phyloP scores from a whole-genome alignment of 1,140 invertebrate species.

The Drosophila cardini region DNA sequence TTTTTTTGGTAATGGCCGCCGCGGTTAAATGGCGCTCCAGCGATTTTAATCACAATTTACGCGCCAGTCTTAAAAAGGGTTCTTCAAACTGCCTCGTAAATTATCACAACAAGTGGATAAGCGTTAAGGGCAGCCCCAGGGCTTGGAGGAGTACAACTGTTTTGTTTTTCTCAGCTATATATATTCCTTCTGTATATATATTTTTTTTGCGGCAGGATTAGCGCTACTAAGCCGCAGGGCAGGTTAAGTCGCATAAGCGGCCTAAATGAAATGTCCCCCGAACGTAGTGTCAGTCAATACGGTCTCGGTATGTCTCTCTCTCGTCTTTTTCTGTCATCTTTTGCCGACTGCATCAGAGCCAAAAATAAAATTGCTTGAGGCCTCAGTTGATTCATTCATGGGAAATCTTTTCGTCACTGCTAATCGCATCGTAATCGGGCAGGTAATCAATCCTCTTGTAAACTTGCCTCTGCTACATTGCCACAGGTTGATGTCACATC shows the following conservation, averaged over 20 bases:
- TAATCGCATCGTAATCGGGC: slow-evolving; percentile 77
- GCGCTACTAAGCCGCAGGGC: slow-evolving; percentile 34
- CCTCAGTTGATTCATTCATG: slow-evolving; percentile 61
- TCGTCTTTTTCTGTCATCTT: slow-evolving; percentile 36
- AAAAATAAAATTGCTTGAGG: not conserved
- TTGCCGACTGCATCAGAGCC: slow-evolving; percentile 14
- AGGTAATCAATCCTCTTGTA: slow-evolving; percentile 71
- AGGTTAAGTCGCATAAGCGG: slow-evolving; percentile 48
- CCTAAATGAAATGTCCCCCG: slow-evolving; percentile 36
- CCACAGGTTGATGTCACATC: slow-evolving; percentile 63
- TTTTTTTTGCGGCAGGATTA: slow-evolving; percentile 67
- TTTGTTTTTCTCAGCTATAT: slow-evolving; percentile 32
- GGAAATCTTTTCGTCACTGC: slow-evolving; percentile 58
- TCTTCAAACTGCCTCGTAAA: slow-evolving; percentile 54
- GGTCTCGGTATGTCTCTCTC: not conserved
- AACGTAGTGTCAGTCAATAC: not conserved
- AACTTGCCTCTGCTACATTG: slow-evolving; percentile 61
- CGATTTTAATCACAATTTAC: slow-evolving; percentile 83
- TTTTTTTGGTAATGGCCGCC: slow-evolving; percentile 69
- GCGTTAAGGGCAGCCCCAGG: not conserved
- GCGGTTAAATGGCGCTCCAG: slow-evolving; percentile 82
- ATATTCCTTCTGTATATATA: not conserved
- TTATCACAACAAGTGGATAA: slow-evolving; percentile 45
- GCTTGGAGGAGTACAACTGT: not conserved
- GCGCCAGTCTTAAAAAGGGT: slow-evolving; percentile 64